Conservation (phyloP, 2,113 vertebrate genomes). For the Macaca mulatta region DNA sequence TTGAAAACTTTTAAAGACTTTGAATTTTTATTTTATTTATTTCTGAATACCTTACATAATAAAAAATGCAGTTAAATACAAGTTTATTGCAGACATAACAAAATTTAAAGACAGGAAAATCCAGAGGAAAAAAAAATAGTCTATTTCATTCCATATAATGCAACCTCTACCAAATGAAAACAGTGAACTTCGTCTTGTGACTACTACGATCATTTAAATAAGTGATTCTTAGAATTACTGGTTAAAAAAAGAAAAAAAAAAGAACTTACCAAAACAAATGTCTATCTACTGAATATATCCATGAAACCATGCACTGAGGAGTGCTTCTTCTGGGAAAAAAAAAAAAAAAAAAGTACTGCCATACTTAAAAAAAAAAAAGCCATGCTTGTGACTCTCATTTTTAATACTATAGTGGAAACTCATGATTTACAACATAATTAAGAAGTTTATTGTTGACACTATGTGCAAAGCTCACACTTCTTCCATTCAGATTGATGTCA, state of each 20-base stretch:
- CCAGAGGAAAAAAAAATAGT: background rate
- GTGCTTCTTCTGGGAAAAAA: background rate
- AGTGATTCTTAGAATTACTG: conserved; percentile 30
- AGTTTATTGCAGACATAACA: background rate
- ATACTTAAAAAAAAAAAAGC: background rate
- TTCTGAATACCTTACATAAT: background rate
- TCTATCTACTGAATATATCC: background rate
- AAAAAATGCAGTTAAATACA: background rate
- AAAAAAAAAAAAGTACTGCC: background rate
- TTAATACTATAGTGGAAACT: background rate
- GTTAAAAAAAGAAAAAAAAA: background rate
- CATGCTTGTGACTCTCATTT: background rate
- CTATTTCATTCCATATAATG: background rate
- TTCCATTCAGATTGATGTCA: conserved; percentile 4
- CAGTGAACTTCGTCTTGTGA: background rate
- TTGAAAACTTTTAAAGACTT: background rate
- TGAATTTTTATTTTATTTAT: background rate
- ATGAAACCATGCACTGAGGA: background rate
- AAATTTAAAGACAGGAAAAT: background rate
- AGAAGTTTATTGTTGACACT: background rate
- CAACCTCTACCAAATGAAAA: background rate
- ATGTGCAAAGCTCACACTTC: background rate
- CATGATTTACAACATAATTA: background rate
- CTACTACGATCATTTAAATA: conserved; percentile 10
- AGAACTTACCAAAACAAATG: conserved; percentile 54